A percentile compares a stretch with the other conserved stretches of the same genome.
Evolutionary conservation across 1,140 invertebrate genomes (phyloP).

Genomic region (Oreohelix idahoensis): DNA sequence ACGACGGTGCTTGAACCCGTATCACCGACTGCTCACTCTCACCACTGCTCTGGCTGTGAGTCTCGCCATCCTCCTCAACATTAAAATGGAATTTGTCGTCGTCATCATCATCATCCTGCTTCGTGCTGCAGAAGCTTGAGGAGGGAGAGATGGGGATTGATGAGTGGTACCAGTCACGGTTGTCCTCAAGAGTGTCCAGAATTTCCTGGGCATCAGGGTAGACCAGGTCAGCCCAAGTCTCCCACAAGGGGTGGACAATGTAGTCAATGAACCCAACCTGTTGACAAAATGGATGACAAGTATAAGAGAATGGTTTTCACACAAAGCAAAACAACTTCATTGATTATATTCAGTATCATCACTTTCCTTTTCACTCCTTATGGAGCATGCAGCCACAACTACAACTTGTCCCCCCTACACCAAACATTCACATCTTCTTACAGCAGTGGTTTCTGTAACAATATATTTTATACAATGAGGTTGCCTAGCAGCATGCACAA

Average conservation of each 20-base stretch:
- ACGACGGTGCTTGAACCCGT: constrained; percentile 14
- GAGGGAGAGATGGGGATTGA: constrained; percentile 78
- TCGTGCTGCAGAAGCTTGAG: constrained; percentile 61
- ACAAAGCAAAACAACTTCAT: no score
- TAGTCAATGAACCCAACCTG: constrained; percentile 99
- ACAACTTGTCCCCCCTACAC: no score
- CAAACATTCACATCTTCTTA: no score
- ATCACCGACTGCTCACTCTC: constrained; percentile 43
- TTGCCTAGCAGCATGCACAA: no score
- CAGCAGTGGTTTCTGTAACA: no score
- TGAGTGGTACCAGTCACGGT: constrained; percentile 94
- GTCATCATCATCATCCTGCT: constrained; percentile 62
- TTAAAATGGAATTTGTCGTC: constrained; percentile 66
- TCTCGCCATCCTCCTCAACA: constrained; percentile 58
- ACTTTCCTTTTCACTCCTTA: no score
- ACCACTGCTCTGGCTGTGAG: constrained; percentile 33
- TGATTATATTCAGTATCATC: no score
- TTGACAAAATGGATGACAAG: background rate
- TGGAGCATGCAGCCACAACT: no score
- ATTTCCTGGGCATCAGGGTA: constrained; percentile 99
- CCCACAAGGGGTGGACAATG: constrained; percentile 99
- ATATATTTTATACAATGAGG: no score
- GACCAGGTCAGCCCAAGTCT: constrained; percentile 99
- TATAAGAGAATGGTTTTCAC: no score
- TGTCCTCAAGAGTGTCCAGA: constrained; percentile 96